A percentile compares a stretch with the other conserved stretches of the same genome.
phyloP scores from a whole-genome alignment of 2,888 invertebrate species.

The Lagria hirta region DNA sequence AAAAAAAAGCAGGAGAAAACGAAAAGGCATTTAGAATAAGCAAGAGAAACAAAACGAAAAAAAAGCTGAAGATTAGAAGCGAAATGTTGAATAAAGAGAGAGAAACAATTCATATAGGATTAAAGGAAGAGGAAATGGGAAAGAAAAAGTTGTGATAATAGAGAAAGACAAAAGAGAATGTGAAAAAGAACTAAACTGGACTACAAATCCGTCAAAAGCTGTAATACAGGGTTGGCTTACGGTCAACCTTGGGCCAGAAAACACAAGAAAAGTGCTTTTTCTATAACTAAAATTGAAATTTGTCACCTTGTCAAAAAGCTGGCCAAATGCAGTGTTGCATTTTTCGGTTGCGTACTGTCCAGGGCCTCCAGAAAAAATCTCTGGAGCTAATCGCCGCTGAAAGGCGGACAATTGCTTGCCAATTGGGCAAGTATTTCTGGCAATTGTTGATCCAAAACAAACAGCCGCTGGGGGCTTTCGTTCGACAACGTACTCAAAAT shows the following conservation, averaged over 20 bases:
- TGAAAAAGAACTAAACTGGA: neutral
- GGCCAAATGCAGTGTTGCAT: conserved; percentile 37
- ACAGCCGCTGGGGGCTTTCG: conserved; percentile 39
- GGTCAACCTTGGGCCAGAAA: no score
- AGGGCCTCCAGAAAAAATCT: conserved; percentile 37
- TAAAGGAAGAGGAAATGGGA: no score
- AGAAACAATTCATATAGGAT: no score
- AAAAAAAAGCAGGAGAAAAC: no score
- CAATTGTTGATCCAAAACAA: conserved; percentile 45
- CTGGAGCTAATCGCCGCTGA: conserved; percentile 36
- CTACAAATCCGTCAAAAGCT: conserved; percentile 1
- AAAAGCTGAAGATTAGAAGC: no score
- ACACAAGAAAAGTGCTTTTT: conserved; percentile 1
- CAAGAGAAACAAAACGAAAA: no score
- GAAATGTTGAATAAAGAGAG: no score
- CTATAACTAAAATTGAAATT: neutral
- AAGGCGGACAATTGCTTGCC: conserved; percentile 42
- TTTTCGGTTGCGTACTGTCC: conserved; percentile 39
- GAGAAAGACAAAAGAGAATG: no score
- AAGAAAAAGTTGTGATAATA: no score
- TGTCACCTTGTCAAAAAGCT: conserved; percentile 40
- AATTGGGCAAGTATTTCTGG: conserved; percentile 41
- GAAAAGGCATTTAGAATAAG: no score
- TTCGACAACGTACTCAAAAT: conserved; percentile 50
- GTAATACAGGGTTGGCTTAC: no score